Conservation (phyloP, 2,113 vertebrate genomes). For the Oreochromis spilurus region DNA sequence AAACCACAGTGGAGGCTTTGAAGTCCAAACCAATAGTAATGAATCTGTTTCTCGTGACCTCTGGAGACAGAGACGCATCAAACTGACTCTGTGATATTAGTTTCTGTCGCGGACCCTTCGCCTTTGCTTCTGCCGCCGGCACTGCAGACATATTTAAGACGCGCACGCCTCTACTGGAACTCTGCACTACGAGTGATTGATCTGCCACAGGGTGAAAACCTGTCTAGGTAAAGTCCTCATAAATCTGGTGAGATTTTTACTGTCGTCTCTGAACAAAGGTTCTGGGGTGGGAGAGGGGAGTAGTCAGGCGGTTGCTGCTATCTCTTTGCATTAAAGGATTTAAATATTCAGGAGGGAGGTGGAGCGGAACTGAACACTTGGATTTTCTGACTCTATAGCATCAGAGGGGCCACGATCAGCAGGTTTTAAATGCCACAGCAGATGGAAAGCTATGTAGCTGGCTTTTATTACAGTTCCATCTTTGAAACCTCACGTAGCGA, state of each 20-base stretch:
- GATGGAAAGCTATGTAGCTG: conserved; percentile 27
- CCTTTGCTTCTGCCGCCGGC: not conserved
- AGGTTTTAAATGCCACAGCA: conserved; percentile 59
- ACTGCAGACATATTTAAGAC: conserved; percentile 23
- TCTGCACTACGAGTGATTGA: conserved; percentile 27
- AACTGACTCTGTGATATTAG: conserved; percentile 34
- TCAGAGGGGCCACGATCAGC: conserved; percentile 18
- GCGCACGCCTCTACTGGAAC: not conserved
- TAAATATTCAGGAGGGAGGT: conserved; percentile 39
- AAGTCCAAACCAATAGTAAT: not conserved
- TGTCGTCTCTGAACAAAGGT: not conserved
- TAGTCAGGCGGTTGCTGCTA: not conserved
- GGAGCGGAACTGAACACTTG: conserved; percentile 30
- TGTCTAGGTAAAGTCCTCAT: not conserved
- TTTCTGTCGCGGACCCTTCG: not conserved
- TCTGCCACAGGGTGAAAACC: not conserved
- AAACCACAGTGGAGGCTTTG: not conserved
- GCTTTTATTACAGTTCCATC: conserved; percentile 26
- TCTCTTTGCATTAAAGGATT: conserved; percentile 48
- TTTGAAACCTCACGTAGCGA: not conserved
- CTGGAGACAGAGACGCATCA: not conserved
- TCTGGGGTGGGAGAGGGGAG: not conserved
- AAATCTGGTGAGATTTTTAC: conserved; percentile 25
- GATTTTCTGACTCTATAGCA: conserved; percentile 16
- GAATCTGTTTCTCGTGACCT: conserved; percentile 16